Evolutionary conservation across 1,140 invertebrate genomes (phyloP).

Genomic region (Micrasema minimum): DNA sequence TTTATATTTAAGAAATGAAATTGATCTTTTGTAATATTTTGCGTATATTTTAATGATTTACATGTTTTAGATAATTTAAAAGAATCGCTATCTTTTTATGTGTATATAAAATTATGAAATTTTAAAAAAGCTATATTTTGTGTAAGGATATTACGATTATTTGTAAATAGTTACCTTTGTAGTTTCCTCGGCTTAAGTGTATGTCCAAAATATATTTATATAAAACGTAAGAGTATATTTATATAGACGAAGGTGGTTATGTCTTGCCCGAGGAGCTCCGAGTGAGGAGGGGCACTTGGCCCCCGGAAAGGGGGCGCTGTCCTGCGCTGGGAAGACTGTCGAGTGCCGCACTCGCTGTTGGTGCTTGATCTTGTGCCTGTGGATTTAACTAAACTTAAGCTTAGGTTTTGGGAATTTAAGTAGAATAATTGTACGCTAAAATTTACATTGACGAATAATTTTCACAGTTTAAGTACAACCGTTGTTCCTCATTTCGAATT

Average conservation of each 20-base stretch:
- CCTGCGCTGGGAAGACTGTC: too few species aligned
- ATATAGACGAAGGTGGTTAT: background rate
- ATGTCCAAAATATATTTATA: conserved; percentile 24
- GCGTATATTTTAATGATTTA: conserved; percentile 11
- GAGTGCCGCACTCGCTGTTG: background rate
- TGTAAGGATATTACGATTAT: conserved; percentile 19
- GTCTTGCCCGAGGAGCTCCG: too few species aligned
- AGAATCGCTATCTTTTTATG: conserved; percentile 6
- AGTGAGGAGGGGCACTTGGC: background rate
- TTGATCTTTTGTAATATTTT: background rate
- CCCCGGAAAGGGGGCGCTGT: too few species aligned
- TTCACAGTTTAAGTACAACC: conserved; percentile 47
- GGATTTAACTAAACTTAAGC: background rate
- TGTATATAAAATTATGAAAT: conserved; percentile 29
- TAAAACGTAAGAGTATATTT: background rate
- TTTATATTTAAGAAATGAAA: too few species aligned
- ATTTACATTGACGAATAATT: conserved; percentile 22
- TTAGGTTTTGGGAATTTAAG: conserved; percentile 17
- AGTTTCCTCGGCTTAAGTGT: conserved; percentile 4
- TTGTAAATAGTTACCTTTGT: conserved; percentile 18
- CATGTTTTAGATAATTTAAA: background rate
- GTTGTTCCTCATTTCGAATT: conserved; percentile 49
- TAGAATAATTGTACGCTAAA: conserved; percentile 18
- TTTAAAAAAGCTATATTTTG: conserved; percentile 15
- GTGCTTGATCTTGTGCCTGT: conserved; percentile 11